phyloP scores from a whole-genome alignment of 37 sponge, comb jelly and placozoan genomes.

The Spongilla lacustris region DNA sequence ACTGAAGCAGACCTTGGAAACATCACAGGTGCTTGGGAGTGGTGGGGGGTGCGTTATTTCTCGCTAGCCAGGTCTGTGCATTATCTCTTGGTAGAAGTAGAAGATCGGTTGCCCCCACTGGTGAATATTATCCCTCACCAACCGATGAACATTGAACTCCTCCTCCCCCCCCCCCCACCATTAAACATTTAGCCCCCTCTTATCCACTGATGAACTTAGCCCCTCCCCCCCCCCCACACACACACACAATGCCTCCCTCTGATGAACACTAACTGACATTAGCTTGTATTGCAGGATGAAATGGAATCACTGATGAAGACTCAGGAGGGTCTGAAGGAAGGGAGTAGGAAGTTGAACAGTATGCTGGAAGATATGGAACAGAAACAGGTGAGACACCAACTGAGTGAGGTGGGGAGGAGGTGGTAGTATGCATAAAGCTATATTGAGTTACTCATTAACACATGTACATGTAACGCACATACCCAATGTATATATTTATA shows the following conservation, averaged over 20 bases:
- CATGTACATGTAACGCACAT: no score
- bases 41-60: neutral
- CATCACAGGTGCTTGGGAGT: slow-evolving; percentile 50
- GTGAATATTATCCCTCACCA: no score
- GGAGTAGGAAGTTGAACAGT: slow-evolving; percentile 66
- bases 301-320: slow-evolving; percentile 74
- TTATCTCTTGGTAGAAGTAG: neutral
- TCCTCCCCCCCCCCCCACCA: no score
- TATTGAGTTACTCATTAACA: no score
- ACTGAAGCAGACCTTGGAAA: slow-evolving; percentile 63
- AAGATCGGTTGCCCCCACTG: no score
- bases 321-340: slow-evolving; percentile 77
- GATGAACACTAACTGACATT: neutral
- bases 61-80: neutral
- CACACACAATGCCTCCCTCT: neutral
- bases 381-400: slow-evolving; percentile 61
- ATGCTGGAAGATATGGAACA: slow-evolving; percentile 79
- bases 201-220: neutral
- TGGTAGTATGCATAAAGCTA: no score
- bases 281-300: slow-evolving; percentile 59
- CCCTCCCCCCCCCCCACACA: no score
- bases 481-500: no score
- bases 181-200: no score
- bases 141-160: no score
- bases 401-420: no score